Conservation (phyloP, 2,797 vertebrate genomes). For the Sebastes baramenuke region DNA sequence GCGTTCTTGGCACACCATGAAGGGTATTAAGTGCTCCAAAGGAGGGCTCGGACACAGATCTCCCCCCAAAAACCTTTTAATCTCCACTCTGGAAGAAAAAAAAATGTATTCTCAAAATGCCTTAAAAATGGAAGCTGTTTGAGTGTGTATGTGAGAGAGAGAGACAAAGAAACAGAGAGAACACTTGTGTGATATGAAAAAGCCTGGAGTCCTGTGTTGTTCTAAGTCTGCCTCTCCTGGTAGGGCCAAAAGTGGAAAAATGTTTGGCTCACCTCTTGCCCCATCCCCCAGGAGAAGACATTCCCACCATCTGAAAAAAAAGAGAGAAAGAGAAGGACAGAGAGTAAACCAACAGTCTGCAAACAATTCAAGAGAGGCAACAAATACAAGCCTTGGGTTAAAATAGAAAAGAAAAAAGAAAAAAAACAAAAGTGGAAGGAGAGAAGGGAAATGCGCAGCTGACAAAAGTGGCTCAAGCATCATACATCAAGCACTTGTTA, state of each 20-base stretch:
- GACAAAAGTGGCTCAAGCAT: conserved; percentile 91
- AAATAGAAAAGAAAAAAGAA: conserved; percentile 66
- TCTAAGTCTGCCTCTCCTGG: conserved; percentile 76
- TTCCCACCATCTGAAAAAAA: conserved; percentile 79
- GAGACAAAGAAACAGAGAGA: conserved; percentile 13
- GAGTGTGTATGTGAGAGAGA: conserved; percentile 1
- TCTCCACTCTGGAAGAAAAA: conserved; percentile 72
- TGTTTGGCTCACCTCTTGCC: conserved; percentile 81
- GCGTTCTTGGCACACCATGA: conserved; percentile 78
- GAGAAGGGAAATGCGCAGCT: conserved; percentile 82
- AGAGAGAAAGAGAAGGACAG: neutral
- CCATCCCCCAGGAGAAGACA: conserved; percentile 78
- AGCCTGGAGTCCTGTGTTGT: conserved; percentile 69
- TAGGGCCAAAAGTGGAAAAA: conserved; percentile 66
- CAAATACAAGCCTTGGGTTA: conserved; percentile 75
- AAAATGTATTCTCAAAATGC: conserved; percentile 47
- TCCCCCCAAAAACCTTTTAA: conserved; percentile 78
- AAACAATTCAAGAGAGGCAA: conserved; percentile 79
- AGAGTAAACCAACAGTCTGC: conserved; percentile 73
- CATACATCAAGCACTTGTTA: conserved; percentile 97
- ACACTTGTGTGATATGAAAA: conserved; percentile 42
- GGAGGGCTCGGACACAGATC: conserved; percentile 65
- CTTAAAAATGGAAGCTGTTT: conserved; percentile 43
- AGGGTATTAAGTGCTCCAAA: conserved; percentile 78
- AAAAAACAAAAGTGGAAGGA: conserved; percentile 47